phyloP scores from a whole-genome alignment of 2,888 invertebrate genomes.

The Meliscaeva auricollis region DNA sequence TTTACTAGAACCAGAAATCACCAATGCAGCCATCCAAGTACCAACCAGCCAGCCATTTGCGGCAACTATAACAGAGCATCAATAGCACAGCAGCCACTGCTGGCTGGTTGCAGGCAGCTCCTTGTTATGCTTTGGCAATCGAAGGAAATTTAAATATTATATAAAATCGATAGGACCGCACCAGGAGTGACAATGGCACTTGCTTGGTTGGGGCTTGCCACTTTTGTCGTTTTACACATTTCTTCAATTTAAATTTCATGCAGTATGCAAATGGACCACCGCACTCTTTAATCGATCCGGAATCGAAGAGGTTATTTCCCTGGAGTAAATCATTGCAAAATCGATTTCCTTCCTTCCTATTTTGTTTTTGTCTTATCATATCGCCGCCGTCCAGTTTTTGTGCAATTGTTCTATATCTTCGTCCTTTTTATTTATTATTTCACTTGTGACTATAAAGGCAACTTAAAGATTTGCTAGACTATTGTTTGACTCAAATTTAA shows the following conservation, averaged over 20 bases:
- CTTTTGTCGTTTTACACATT: slow-evolving; percentile 71
- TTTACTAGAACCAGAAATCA: slow-evolving; percentile 31
- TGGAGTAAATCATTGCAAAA: slow-evolving; percentile 72
- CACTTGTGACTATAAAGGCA: background rate
- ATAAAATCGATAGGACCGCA: slow-evolving; percentile 62
- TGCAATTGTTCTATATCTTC: slow-evolving; percentile 28
- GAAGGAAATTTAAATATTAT: slow-evolving; percentile 38
- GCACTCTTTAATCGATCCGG: slow-evolving; percentile 70
- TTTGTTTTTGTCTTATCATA: slow-evolving; percentile 43
- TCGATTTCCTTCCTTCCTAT: slow-evolving; percentile 70
- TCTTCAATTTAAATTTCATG: slow-evolving; percentile 73
- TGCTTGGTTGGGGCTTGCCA: slow-evolving; percentile 51
- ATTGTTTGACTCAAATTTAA: background rate
- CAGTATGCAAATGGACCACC: slow-evolving; percentile 74
- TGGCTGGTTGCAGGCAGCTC: slow-evolving; percentile 15
- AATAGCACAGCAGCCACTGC: slow-evolving; percentile 15
- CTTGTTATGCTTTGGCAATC: slow-evolving; percentile 8
- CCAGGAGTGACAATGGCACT: slow-evolving; percentile 53
- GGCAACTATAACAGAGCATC: slow-evolving; percentile 25
- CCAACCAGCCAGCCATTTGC: slow-evolving; percentile 15
- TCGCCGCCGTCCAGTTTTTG: slow-evolving; percentile 47
- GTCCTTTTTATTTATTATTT: slow-evolving; percentile 24
- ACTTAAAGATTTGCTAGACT: background rate
- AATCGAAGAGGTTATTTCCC: slow-evolving; percentile 73
- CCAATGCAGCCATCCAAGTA: slow-evolving; percentile 15